phyloP scores from a whole-genome alignment of 2,888 invertebrate genomes.

The Psococerastis gibbosa region DNA sequence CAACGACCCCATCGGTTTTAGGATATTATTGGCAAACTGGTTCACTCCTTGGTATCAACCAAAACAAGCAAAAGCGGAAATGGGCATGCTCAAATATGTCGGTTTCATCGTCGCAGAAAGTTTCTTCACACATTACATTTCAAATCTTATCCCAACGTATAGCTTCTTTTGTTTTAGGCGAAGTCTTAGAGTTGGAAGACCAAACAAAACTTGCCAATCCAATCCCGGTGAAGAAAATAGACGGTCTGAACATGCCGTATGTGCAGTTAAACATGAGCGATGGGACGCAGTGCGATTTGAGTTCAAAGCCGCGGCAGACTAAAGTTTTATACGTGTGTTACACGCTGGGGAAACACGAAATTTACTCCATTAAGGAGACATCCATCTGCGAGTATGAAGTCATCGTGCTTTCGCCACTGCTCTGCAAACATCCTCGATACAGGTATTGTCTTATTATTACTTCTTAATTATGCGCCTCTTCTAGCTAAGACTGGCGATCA shows the following conservation, averaged over 20 bases:
- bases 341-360: slow-evolving; percentile 71
- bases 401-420: slow-evolving; percentile 64
- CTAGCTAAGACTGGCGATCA: no score
- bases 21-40: no score
- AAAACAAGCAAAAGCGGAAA: no score
- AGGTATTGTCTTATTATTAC: no score
- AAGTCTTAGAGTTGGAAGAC: slow-evolving; percentile 18
- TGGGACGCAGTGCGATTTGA: slow-evolving; percentile 86
- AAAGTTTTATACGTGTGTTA: slow-evolving; percentile 78
- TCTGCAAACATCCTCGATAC: slow-evolving; percentile 82
- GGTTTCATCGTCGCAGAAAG: not conserved
- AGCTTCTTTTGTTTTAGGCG: slow-evolving; percentile 16
- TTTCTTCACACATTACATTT: not conserved
- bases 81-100: not conserved
- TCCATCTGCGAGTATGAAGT: slow-evolving; percentile 90
- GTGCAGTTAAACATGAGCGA: slow-evolving; percentile 70
- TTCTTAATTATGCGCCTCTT: no score
- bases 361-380: slow-evolving; percentile 81
- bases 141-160: no score
- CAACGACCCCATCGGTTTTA: no score
- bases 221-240: slow-evolving; percentile 40
- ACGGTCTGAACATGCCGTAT: slow-evolving; percentile 75
- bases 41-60: no score
- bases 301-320: slow-evolving; percentile 60
- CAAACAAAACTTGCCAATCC: slow-evolving; percentile 14